Percentiles rank a stretch among this genome's conserved stretches.
These are phyloP conservation scores for Argya squamiceps DNA, from an alignment of 2,797 vertebrate species.

Conservation along the genomic window DNA sequence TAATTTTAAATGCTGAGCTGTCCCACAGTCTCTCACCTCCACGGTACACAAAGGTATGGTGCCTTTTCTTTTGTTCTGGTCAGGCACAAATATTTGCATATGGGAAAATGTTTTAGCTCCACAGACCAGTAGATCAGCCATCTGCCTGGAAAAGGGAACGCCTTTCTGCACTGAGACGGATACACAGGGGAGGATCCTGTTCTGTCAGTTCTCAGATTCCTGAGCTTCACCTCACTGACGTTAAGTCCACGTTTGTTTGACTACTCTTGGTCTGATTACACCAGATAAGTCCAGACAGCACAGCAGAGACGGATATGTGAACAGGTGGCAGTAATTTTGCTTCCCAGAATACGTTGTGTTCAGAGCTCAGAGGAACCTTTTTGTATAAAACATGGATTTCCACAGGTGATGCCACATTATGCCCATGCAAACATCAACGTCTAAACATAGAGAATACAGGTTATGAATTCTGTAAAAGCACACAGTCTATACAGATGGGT, in stretches of 20 bases:
- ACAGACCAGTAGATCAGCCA: conserved; percentile 71
- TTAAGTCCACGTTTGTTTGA: conserved; percentile 63
- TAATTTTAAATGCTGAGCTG: conserved; percentile 75
- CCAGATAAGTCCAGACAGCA: conserved; percentile 53
- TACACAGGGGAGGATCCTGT: conserved; percentile 72
- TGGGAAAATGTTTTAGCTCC: conserved; percentile 62
- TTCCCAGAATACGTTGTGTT: neutral
- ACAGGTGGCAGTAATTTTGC: neutral
- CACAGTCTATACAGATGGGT: neutral
- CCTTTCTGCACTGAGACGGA: conserved; percentile 71
- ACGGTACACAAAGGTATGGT: conserved; percentile 47
- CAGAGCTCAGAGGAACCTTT: neutral
- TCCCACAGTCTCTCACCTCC: conserved; percentile 63
- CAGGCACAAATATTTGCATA: conserved; percentile 79
- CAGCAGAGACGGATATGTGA: neutral
- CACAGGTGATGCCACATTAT: fast-evolving
- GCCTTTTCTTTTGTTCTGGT: conserved; percentile 68
- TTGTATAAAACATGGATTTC: neutral
- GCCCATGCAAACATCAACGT: neutral
- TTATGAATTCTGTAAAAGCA: neutral
- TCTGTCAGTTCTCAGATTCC: conserved; percentile 55
- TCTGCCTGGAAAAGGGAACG: conserved; percentile 74
- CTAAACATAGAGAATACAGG: neutral
- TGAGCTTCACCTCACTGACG: conserved; percentile 37
- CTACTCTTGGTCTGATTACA: conserved; percentile 49